Conservation (phyloP, 2,113 vertebrate species). For the Lophius piscatorius region DNA sequence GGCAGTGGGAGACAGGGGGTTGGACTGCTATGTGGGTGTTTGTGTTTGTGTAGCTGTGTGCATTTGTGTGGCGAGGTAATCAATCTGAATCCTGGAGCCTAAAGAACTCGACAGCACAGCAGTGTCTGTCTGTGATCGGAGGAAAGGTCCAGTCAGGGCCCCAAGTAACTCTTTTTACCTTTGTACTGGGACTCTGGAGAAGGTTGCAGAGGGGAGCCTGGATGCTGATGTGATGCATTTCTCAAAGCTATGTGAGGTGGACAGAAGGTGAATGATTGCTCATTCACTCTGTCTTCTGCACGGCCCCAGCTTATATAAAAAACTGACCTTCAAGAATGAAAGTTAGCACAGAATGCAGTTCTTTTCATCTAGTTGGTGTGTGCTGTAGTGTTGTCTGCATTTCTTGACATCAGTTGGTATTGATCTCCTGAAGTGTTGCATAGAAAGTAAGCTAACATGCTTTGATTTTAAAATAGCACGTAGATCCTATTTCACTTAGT, state of each 20-base stretch:
- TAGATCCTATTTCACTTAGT: no score
- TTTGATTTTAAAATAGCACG: no score
- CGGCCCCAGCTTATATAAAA: conserved; percentile 14
- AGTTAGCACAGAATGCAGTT: background rate
- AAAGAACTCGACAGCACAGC: conserved; percentile 30
- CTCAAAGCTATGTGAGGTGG: conserved; percentile 66
- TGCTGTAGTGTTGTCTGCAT: background rate
- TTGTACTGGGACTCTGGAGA: conserved; percentile 12
- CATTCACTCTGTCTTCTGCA: conserved; percentile 25
- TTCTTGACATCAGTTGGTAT: no score
- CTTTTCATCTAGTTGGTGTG: background rate
- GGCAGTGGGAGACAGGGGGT: conserved; percentile 2
- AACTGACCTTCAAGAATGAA: conserved; percentile 49
- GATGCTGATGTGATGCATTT: conserved; percentile 67
- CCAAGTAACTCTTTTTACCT: conserved; percentile 9
- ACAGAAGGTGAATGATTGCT: conserved; percentile 43
- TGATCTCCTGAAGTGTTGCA: no score
- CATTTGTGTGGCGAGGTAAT: conserved; percentile 38
- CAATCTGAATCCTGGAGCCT: conserved; percentile 26
- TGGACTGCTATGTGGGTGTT: conserved; percentile 14
- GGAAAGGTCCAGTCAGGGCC: conserved; percentile 15
- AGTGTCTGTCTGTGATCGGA: conserved; percentile 23
- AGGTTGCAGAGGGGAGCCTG: conserved; percentile 32
- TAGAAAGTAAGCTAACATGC: no score
- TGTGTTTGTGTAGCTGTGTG: conserved; percentile 56